These are phyloP conservation scores for Plectropomus leopardus DNA, from an alignment of 2,113 vertebrate species.

Conservation along the genomic window DNA sequence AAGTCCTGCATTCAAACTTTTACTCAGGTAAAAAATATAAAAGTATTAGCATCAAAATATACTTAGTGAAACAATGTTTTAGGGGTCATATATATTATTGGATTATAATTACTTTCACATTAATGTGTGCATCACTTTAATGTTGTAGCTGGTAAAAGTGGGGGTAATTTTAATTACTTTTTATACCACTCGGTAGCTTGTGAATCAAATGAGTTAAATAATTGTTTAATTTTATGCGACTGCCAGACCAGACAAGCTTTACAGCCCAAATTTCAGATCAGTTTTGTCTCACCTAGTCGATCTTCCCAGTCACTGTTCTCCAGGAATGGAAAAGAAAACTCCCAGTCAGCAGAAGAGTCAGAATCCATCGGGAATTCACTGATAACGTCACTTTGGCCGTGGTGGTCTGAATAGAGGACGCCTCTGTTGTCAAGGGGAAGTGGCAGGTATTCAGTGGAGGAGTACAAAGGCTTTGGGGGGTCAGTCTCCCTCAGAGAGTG, in stretches of 20 bases:
- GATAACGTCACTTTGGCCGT: conserved; percentile 17
- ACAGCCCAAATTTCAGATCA: neutral
- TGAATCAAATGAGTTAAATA: neutral
- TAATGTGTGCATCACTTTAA: neutral
- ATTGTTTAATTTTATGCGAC: neutral
- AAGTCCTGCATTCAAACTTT: too few species aligned
- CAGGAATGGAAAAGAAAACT: conserved; percentile 52
- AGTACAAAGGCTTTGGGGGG: conserved; percentile 23
- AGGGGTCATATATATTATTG: too few species aligned
- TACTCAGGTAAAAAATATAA: too few species aligned
- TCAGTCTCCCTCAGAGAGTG: conserved; percentile 20
- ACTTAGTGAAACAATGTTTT: too few species aligned
- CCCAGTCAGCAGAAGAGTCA: conserved; percentile 70
- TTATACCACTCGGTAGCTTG: neutral
- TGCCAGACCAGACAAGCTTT: neutral
- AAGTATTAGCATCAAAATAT: too few species aligned
- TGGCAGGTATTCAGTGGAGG: conserved; percentile 32
- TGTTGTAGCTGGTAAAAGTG: neutral
- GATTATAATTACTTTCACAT: neutral
- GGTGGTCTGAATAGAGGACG: conserved; percentile 2
- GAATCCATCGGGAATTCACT: conserved; percentile 27
- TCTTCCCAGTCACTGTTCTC: conserved; percentile 32
- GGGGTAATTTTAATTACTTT: neutral
- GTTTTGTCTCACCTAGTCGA: conserved; percentile 44
- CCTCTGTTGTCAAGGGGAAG: conserved; percentile 23